Conservation (phyloP, 2,113 vertebrate genomes). For the Opisthocomus hoazin region DNA sequence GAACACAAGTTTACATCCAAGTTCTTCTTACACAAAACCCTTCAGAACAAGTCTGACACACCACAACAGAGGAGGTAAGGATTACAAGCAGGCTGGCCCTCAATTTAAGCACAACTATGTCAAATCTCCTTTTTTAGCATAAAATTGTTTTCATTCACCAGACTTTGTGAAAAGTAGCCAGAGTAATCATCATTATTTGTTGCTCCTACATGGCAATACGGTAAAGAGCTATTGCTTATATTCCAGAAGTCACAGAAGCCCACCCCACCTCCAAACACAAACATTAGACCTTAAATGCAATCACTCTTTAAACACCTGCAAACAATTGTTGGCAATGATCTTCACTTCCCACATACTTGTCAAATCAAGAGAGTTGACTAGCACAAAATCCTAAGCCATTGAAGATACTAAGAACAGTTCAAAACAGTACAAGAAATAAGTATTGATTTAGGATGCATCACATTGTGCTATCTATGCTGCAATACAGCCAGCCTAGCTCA, state of each 20-base stretch:
- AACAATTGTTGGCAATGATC: neutral
- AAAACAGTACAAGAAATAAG: neutral
- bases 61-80: neutral
- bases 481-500: neutral
- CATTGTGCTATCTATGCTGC: neutral
- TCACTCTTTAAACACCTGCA: neutral
- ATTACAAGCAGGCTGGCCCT: neutral
- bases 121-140: neutral
- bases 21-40: neutral
- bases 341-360: neutral
- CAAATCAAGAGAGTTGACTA: neutral
- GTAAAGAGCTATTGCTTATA: neutral
- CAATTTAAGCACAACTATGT: neutral
- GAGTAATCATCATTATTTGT: neutral
- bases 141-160: neutral
- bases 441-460: neutral
- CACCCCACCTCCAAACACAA: neutral
- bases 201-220: neutral
- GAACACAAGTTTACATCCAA: fast-evolving
- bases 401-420: neutral
- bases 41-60: neutral
- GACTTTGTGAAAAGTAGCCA: neutral
- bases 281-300: neutral
- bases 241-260: neutral
- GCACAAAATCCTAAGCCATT: neutral